A percentile compares a stretch with the other conserved stretches of the same genome.
Conservation (phyloP, 2,888 invertebrate species). For the Tachystola acroxantha region DNA sequence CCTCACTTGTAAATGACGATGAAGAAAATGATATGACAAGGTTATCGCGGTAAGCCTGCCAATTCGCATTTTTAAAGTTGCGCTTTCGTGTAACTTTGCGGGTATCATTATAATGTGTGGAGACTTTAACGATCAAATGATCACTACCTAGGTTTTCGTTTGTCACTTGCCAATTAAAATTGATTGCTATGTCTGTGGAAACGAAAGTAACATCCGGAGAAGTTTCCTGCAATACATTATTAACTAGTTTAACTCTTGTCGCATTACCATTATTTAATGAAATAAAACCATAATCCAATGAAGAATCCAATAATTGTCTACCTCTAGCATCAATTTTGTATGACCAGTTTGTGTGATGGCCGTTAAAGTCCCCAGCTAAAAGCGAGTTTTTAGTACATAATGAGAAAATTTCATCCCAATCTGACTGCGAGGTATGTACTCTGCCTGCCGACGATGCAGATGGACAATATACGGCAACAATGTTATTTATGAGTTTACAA, state of each 20-base stretch:
- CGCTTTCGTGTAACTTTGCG: neutral
- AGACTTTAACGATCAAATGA: neutral
- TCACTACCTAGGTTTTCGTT: too few species aligned
- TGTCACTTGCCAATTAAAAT: neutral
- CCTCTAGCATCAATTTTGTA: neutral
- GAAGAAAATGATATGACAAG: neutral
- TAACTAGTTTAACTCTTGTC: neutral
- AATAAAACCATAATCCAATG: neutral
- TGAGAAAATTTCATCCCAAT: conserved; percentile 2
- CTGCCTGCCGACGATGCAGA: neutral
- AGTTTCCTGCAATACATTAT: neutral
- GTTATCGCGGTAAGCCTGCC: neutral
- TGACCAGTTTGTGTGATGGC: neutral
- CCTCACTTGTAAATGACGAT: neutral
- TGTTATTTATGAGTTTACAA: neutral
- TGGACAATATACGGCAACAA: neutral
- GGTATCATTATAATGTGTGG: neutral
- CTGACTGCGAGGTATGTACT: too few species aligned
- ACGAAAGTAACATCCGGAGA: conserved; percentile 1
- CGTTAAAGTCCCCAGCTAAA: conserved; percentile 1
- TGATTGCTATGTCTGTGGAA: neutral
- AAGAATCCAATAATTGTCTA: neutral
- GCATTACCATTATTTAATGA: neutral
- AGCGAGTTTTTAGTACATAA: neutral
- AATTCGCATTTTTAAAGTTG: neutral